A percentile compares a stretch with the other conserved stretches of the same genome.
Conservation (phyloP, 2,113 vertebrate species). For the Perca fluviatilis region DNA sequence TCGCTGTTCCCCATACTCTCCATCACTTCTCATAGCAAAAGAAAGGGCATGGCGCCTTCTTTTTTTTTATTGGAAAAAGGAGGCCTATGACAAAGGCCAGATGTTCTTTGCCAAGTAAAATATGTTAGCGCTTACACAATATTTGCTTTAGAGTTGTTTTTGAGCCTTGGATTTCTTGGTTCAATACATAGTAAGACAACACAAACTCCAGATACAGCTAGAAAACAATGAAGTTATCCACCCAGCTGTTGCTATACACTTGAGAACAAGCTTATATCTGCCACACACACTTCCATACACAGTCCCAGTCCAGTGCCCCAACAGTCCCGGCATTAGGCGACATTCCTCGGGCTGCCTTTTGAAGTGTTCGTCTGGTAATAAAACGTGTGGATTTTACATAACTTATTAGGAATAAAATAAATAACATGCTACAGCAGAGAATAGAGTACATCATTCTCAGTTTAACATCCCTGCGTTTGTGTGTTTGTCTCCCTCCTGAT, state of each 20-base stretch:
- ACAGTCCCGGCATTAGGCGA: conserved; percentile 16
- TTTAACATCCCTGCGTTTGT: conserved; percentile 4
- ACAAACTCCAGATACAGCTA: conserved; percentile 31
- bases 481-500: background rate
- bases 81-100: conserved; percentile 51
- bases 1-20: background rate
- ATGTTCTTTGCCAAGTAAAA: conserved; percentile 62
- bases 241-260: conserved; percentile 8
- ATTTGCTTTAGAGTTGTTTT: conserved; percentile 54
- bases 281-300: background rate
- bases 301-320: background rate
- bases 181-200: conserved; percentile 36
- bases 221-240: conserved; percentile 25
- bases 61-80: conserved; percentile 8
- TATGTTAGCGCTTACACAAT: conserved; percentile 56
- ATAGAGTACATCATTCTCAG: conserved; percentile 16
- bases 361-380: conserved; percentile 28
- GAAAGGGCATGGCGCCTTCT: background rate
- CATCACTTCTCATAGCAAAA: conserved; percentile 2
- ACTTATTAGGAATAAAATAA: background rate
- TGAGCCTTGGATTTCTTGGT: conserved; percentile 54
- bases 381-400: conserved; percentile 23
- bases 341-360: conserved; percentile 64
- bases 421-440: background rate
- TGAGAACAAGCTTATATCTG: background rate